Conservation (phyloP, 2,113 vertebrate genomes). For the Pedionomus torquatus region DNA sequence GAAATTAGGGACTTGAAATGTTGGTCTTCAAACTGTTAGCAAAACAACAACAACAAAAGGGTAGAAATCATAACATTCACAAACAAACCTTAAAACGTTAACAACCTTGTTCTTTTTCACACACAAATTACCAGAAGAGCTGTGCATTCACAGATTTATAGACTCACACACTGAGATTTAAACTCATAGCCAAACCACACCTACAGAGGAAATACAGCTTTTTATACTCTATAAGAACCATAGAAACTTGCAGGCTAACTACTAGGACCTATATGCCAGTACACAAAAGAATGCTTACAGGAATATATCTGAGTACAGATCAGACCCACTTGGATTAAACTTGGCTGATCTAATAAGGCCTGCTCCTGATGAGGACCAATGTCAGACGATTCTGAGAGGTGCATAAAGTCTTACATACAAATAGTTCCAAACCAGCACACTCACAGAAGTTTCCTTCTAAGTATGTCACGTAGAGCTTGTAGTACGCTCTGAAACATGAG, state of each 20-base stretch:
- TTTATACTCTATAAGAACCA: background rate
- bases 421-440: background rate
- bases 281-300: background rate
- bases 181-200: background rate
- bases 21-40: constrained; percentile 1
- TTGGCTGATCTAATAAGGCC: background rate
- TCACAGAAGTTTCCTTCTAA: background rate
- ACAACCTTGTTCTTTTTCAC: background rate
- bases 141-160: background rate
- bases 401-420: background rate
- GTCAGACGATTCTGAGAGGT: background rate
- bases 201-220: background rate
- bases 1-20: constrained; percentile 45
- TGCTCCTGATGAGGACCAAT: background rate
- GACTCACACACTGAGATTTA: background rate
- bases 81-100: background rate
- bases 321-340: background rate
- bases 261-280: background rate
- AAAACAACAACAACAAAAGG: background rate
- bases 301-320: background rate
- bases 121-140: background rate
- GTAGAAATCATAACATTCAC: background rate
- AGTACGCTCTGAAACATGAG: background rate
- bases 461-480: background rate
- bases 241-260: background rate